These are phyloP conservation scores for Zalophus californianus DNA, from an alignment of 2,797 vertebrate species.

Conservation along the genomic window DNA sequence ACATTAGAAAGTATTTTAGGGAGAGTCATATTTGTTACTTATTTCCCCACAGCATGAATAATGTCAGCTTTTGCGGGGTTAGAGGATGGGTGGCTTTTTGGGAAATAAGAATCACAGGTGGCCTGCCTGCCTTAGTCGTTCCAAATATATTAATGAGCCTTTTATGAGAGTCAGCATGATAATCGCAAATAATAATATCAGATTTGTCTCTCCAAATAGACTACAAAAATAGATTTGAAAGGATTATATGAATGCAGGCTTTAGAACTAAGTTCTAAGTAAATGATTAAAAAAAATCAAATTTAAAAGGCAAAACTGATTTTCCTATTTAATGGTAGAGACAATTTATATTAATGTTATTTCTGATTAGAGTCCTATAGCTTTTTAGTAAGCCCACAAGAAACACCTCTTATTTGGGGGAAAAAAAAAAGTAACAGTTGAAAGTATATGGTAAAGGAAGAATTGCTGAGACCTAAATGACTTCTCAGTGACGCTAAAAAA, in stretches of 20 bases:
- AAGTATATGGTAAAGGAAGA: neutral
- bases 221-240: slow-evolving; percentile 40
- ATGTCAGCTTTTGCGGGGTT: neutral
- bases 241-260: neutral
- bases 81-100: neutral
- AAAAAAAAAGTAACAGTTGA: neutral
- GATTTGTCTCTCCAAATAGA: neutral
- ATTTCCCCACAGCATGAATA: neutral
- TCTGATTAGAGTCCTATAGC: neutral
- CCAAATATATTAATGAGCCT: neutral
- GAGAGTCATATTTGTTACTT: neutral
- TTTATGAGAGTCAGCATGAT: neutral
- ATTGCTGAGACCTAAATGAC: neutral
- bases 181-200: neutral
- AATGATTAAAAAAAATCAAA: slow-evolving; percentile 30
- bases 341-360: slow-evolving; percentile 19
- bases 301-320: slow-evolving; percentile 16
- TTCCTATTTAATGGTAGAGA: slow-evolving; percentile 31
- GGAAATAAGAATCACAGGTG: neutral
- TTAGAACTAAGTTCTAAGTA: slow-evolving; percentile 11
- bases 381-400: slow-evolving; percentile 8
- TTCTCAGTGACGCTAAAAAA: neutral
- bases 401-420: neutral
- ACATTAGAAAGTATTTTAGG: neutral
- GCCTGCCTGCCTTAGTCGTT: neutral